Evolutionary conservation across 2,888 invertebrate species (phyloP), one percentile per base, ranked within the genome.

Genomic region (Heteropelma amictum): DNA sequence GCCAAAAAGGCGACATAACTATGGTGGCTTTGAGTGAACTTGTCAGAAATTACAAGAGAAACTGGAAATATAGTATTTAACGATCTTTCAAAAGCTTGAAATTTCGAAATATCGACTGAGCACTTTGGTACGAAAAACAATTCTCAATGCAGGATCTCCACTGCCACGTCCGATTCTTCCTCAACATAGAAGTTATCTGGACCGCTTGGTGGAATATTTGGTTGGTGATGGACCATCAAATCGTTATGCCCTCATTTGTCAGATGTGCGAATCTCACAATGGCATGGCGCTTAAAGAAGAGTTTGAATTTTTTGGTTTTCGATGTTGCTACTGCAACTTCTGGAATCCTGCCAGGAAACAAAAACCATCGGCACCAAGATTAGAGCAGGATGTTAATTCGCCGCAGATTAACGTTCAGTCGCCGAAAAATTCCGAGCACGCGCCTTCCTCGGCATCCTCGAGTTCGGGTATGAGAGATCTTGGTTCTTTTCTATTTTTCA

Each of bases 161-260:
- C 91, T 94, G 76, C 93, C 94, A 21, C 91, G 96, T 19, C 94
- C 95, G 8, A 90, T 97, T 81, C 89, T 95, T 65, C 93, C 95
- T 5, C 91, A 92, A 74, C 93, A 96, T 77, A 93, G 97, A 72
- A 93, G 94, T 4, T 93, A 95, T 30, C 88, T 98, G 76, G 98
- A 98, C 89, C 95, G 95, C 85, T 91, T 99, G 83, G 94, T 99
- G 12, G 99, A 99, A 88, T 97, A 96, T 86, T 90, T 99, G 74
- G 93, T 99, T 42, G 98, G 98, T 42, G 99, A 99, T 88, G 99
- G 98, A 0, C 98, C 98, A 21, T 93, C 94, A 75, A 96, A 97
- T 89, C 93, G 98, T 82, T 99, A 95, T 91, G 99, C 99, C 17
- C 93, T 99, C 78, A 97, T 99, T 84, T 99, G 99, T 89, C 92